phyloP scores from a whole-genome alignment of 2,888 invertebrate genomes.

The Ligdia adustata region DNA sequence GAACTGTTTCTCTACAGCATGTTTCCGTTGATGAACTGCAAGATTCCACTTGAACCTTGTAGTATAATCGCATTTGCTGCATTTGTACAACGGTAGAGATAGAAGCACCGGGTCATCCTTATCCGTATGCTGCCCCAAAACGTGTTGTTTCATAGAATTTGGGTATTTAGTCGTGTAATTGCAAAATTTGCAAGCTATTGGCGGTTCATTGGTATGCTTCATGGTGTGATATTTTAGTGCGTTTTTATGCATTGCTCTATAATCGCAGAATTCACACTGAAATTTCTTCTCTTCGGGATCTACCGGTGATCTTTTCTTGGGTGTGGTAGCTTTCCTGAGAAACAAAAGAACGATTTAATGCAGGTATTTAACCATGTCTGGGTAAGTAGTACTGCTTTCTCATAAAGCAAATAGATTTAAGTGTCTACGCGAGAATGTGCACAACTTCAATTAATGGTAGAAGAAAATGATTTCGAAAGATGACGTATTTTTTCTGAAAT shows the following conservation, averaged over 20 bases:
- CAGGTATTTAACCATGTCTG: too few relatives aligned
- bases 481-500: too few relatives aligned
- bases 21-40: slow-evolving; percentile 44
- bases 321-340: background rate
- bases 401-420: too few relatives aligned
- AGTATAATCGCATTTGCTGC: slow-evolving; percentile 38
- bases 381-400: too few relatives aligned
- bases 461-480: too few relatives aligned
- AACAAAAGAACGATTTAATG: background rate
- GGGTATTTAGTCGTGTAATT: slow-evolving; percentile 58
- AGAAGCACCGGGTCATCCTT: slow-evolving; percentile 26
- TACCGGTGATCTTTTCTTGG: background rate
- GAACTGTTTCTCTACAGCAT: slow-evolving; percentile 41
- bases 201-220: slow-evolving; percentile 47
- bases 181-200: slow-evolving; percentile 49
- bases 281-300: slow-evolving; percentile 1
- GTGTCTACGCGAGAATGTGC: too few relatives aligned
- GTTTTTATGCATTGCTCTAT: slow-evolving; percentile 54
- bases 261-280: slow-evolving; percentile 53
- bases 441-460: too few relatives aligned
- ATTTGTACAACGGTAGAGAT: slow-evolving; percentile 21
- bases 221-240: slow-evolving; percentile 52
- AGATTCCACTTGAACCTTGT: slow-evolving; percentile 44
- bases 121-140: slow-evolving; percentile 48
- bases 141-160: slow-evolving; percentile 51